Evolutionary conservation across 2,113 vertebrate genomes (phyloP).

Genomic region (Malurus melanocephalus): DNA sequence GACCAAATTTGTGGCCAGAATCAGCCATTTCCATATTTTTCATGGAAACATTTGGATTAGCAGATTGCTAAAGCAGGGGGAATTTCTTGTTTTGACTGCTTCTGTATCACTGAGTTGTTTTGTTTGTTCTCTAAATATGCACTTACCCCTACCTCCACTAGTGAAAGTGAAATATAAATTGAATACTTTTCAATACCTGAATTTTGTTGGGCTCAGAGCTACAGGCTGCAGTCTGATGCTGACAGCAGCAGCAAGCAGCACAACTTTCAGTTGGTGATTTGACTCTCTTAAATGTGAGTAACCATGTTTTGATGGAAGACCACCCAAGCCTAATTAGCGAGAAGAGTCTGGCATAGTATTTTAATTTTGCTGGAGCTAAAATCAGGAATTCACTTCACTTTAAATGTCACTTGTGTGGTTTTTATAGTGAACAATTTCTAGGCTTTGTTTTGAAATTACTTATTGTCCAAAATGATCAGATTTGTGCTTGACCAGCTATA

Average conservation of each 20-base stretch:
- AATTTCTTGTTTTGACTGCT: neutral
- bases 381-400: neutral
- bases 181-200: neutral
- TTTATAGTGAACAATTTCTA: neutral
- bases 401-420: neutral
- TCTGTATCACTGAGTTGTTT: neutral
- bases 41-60: neutral
- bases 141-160: too few relatives aligned
- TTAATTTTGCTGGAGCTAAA: neutral
- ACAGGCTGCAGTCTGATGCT: neutral
- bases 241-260: neutral
- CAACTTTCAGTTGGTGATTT: neutral
- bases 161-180: neutral
- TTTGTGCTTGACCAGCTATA: neutral
- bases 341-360: neutral
- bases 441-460: neutral
- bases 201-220: neutral
- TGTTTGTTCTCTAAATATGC: neutral
- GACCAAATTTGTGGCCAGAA: slow-evolving; percentile 1
- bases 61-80: neutral
- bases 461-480: neutral
- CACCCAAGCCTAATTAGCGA: neutral
- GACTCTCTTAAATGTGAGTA: neutral
- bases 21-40: neutral
- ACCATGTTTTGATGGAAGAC: neutral